phyloP scores from a whole-genome alignment of 2,113 vertebrate genomes.

The Scomber scombrus region DNA sequence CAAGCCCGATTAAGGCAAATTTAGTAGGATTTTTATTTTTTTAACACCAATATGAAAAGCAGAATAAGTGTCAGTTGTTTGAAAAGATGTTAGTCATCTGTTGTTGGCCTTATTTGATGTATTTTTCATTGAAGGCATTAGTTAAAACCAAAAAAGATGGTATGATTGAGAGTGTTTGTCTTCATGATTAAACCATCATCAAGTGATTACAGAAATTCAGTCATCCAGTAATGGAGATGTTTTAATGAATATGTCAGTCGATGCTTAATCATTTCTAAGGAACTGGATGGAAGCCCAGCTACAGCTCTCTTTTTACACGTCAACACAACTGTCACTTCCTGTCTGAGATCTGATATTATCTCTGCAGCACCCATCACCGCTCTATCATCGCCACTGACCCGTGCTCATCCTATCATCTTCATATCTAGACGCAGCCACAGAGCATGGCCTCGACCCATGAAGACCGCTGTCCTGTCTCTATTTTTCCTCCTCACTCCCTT shows the following conservation, averaged over 20 bases:
- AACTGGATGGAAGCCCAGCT: conserved; percentile 47
- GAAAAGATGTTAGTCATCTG: neutral
- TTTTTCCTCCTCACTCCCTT: conserved; percentile 3
- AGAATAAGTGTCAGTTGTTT: neutral
- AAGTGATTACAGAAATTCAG: no score
- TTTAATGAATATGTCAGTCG: neutral
- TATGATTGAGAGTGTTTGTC: no score
- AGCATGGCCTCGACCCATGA: conserved; percentile 59
- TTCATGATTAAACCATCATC: no score
- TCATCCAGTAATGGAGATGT: no score
- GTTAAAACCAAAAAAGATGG: neutral
- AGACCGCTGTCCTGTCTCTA: conserved; percentile 49
- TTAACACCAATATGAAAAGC: neutral
- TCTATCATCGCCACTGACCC: conserved; percentile 14
- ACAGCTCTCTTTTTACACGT: conserved; percentile 31
- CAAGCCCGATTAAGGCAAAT: no score
- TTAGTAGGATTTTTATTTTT: neutral
- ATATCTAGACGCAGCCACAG: conserved; percentile 20
- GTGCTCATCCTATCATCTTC: conserved; percentile 15
- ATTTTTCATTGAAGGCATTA: neutral
- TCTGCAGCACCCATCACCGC: conserved; percentile 19
- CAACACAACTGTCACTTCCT: conserved; percentile 37
- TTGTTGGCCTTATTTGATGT: neutral
- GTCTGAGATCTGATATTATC: conserved; percentile 29
- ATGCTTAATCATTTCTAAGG: neutral